Base-by-base conservation (phyloP, 1,140 invertebrate genomes). In the Rhynchophorus ferrugineus region DNA sequence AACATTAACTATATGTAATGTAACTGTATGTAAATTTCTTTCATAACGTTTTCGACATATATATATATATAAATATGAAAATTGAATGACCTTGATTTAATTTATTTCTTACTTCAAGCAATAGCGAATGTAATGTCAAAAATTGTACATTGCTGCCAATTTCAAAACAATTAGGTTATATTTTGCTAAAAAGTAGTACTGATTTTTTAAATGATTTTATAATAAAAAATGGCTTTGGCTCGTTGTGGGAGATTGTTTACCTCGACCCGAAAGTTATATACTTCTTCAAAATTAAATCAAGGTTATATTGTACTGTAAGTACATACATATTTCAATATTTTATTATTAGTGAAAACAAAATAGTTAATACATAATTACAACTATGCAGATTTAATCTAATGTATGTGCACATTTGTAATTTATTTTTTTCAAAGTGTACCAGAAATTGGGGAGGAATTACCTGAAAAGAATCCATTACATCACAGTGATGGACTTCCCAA, bases 401-500 rank as follows among this genome's bases (percentile, higher is more conserved):
- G n/a, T n/a, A n/a, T n/a, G n/a, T n/a, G n/a, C n/a, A n/a, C n/a
- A n/a, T n/a, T n/a, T n/a, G n/a, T n/a, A n/a, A n/a, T n/a, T n/a
- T 42, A 36, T 46, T 13, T 36, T 7, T 44, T 61, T 75, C 73
- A 66, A 67, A 95, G 91, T 57, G 79, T 95, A 48, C 92, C 92
- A 36, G 91, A 95, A 79, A 86, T 94, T 39, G 89, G 90, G 3
- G 82, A 87, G 65, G 89, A 93, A 63, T 74, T 79, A 60, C 75
- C 78, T 35, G 78, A 83, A 24, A 83, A 81, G 59, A 88, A 89
- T 73, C 75, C 81, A 16, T 66, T 93, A n/a, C 63, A 92, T 1
- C 78, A 82, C 54, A 75, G 78, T 29, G 76, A 83, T 68, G 81
- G 82, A 3, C 72, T 87, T 34, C 90, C 90, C 38, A 79, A 87